phyloP scores from a whole-genome alignment of 2,113 vertebrate species.

The Microtus pennsylvanicus region DNA sequence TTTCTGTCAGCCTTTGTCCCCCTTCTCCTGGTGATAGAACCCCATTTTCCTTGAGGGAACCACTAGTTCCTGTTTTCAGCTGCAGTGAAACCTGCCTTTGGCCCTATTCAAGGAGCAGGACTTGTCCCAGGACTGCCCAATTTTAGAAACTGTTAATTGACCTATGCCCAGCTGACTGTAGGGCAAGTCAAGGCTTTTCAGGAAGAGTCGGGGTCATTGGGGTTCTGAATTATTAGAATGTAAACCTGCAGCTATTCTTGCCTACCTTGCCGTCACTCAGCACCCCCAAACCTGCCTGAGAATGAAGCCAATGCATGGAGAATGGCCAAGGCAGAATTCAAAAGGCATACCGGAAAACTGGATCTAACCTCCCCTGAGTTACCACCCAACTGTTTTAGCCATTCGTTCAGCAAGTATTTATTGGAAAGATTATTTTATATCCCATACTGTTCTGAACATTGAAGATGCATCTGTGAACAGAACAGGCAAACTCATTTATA shows the following conservation, averaged over 20 bases:
- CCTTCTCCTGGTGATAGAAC: neutral
- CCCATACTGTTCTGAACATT: conserved; percentile 2
- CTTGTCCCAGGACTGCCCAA: neutral
- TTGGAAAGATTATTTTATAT: neutral
- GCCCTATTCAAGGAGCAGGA: neutral
- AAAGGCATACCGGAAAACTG: neutral
- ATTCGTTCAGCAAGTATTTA: conserved; percentile 38
- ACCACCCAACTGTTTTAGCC: conserved; percentile 36
- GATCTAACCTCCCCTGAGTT: conserved; percentile 7
- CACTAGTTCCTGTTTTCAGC: neutral
- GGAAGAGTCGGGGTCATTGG: neutral
- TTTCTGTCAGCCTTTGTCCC: neutral
- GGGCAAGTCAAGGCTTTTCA: conserved; percentile 9
- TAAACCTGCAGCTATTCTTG: neutral
- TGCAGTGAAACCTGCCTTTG: neutral
- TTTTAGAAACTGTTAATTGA: conserved; percentile 18
- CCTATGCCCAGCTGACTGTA: neutral
- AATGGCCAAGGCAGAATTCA: neutral
- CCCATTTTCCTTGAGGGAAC: conserved; percentile 3
- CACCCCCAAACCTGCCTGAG: neutral
- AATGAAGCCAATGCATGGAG: neutral
- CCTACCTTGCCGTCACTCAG: neutral
- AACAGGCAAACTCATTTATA: neutral
- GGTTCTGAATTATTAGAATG: neutral
- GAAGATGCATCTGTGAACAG: conserved; percentile 29